Base-by-base conservation (phyloP, 2,797 vertebrate species). In the Taeniopygia guttata region DNA sequence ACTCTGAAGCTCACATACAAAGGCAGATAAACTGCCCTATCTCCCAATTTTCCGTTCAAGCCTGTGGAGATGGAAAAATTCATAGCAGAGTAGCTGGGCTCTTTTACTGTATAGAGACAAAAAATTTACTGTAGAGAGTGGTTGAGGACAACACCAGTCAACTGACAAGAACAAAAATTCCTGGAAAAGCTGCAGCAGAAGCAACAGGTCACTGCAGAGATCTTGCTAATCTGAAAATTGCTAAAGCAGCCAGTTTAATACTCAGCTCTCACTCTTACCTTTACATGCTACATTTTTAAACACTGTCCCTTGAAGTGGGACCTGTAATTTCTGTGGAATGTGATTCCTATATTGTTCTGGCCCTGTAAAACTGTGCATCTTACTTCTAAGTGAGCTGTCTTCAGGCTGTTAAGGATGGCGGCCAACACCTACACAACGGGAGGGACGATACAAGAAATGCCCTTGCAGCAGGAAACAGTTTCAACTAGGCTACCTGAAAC, bases 1-100 rank as follows among this genome's bases (percentile, higher is more conserved):
- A 92, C 60, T 68, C 64, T 89, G 92, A 92, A 92, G 63, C 72
- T 90, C 64, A 67, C 46, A 85, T 70, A 78, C 32, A 79, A 81
- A 90, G 46, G 27, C 85, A 92, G 83, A 92, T 52, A 92, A 90
- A 87, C 36, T 63, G 22, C 49, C 15, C 60, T 46, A 45, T 70
- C 60, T 80, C 90, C 45, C n/a, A 79, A 5, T 70, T 90, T 84
- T 62, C 56, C 67, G 14, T 63, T 67, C 54, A 87, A 95, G n/a
- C 11, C 60, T 22, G 30, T 26, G n/a, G 59, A 79, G 48, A 81
- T 18, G 34, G 42, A 29, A 48, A 16, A 91, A 80, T 15, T 60
- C 34, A 48, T 19, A 84, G 25, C 10, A 87, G 40, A 89, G 27
- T 19, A 29, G 38, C n/a, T 3, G 0, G 4, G 19, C 7, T 82